These are phyloP conservation scores for Eleutherodactylus coqui DNA, from an alignment of 2,797 vertebrate species.

Conservation along the genomic window DNA sequence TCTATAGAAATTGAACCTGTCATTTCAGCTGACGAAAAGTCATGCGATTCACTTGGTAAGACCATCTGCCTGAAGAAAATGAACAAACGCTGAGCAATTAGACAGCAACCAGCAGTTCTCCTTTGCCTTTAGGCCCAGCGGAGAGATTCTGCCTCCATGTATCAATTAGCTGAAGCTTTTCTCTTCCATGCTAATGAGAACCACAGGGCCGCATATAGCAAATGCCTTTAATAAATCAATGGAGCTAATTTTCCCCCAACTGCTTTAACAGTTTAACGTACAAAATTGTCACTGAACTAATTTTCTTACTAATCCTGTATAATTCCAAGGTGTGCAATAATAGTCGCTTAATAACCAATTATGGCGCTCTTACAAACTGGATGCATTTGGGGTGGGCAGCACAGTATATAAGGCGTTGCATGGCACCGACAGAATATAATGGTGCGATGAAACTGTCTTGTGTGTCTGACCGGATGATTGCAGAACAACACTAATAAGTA, in stretches of 20 bases:
- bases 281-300: conserved; percentile 3
- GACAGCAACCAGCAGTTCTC: conserved; percentile 58
- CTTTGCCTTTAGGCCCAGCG: conserved; percentile 39
- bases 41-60: conserved; percentile 48
- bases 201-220: conserved; percentile 17
- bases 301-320: too few species aligned
- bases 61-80: conserved; percentile 60
- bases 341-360: not conserved
- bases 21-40: conserved; percentile 51
- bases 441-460: too few species aligned
- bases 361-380: not conserved
- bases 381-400: not conserved
- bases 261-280: conserved; percentile 29
- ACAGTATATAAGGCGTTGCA: not conserved
- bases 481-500: not conserved
- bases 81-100: conserved; percentile 56
- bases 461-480: not conserved
- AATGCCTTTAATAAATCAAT: conserved; percentile 55
- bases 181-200: conserved; percentile 55
- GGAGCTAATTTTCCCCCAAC: conserved; percentile 29
- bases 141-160: conserved; percentile 54
- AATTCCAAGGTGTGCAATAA: not conserved
- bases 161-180: conserved; percentile 55
- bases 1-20: conserved; percentile 39
- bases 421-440: not conserved